A percentile compares a stretch with the other conserved stretches of the same genome.
phyloP scores from a whole-genome alignment of 1,140 invertebrate species.

The Steinernema khuongi region DNA sequence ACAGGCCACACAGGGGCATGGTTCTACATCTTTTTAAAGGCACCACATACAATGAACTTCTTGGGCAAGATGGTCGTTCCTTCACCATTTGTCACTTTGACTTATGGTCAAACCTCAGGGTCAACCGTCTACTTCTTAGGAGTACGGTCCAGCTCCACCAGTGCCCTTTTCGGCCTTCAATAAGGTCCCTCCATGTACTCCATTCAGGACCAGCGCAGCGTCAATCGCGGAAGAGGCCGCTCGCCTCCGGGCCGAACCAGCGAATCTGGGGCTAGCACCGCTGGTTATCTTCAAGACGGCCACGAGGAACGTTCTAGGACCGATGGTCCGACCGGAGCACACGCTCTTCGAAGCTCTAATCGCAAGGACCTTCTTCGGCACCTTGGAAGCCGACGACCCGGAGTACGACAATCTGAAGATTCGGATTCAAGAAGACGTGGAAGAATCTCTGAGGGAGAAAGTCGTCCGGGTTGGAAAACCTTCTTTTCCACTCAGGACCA shows the following conservation, averaged over 20 bases:
- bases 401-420: neutral
- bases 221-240: neutral
- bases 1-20: too few relatives aligned
- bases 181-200: too few relatives aligned
- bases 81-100: too few relatives aligned
- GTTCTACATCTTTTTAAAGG: too few relatives aligned
- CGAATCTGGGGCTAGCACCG: neutral
- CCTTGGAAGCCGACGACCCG: neutral
- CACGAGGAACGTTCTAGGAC: neutral
- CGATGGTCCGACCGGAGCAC: neutral
- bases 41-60: too few relatives aligned
- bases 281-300: neutral
- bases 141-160: too few relatives aligned
- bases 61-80: too few relatives aligned
- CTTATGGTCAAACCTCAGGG: too few relatives aligned
- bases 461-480: neutral
- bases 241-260: neutral
- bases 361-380: neutral
- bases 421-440: neutral
- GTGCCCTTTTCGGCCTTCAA: too few relatives aligned
- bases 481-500: neutral
- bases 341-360: neutral
- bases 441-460: neutral
- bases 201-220: too few relatives aligned
- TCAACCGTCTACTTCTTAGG: too few relatives aligned